Conservation (phyloP, 2,797 vertebrate species). For the Hippocampus kuda region DNA sequence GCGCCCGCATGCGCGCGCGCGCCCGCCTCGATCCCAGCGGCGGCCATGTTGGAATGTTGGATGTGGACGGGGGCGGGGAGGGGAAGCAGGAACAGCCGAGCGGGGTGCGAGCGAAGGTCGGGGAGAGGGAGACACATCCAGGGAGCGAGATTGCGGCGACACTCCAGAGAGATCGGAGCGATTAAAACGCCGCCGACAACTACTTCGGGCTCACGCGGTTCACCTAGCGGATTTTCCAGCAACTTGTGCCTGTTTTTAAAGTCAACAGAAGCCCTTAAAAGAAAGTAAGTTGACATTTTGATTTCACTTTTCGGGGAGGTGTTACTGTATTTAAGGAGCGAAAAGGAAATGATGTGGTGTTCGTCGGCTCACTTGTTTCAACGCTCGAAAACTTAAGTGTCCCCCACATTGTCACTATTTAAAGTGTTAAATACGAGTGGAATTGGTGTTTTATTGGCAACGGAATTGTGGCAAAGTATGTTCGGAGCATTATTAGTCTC, state of each 20-base stretch:
- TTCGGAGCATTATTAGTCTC: background rate
- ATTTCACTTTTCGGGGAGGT: background rate
- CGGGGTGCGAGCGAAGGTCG: conserved; percentile 19
- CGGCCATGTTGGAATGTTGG: conserved; percentile 67
- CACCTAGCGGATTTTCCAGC: conserved; percentile 9
- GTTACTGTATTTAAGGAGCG: background rate
- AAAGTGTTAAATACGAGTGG: background rate
- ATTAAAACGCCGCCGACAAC: conserved; percentile 21
- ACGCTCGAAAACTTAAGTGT: background rate
- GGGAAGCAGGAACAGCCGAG: conserved; percentile 53
- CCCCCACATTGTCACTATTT: background rate
- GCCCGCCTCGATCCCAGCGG: conserved; percentile 23
- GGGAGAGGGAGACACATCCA: conserved; percentile 8
- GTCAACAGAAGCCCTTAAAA: background rate
- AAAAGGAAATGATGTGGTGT: conserved; percentile 7
- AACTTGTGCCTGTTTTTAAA: conserved; percentile 25
- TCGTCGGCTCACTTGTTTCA: background rate
- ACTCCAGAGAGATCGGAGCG: conserved; percentile 20
- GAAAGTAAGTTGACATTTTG: background rate
- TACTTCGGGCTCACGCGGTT: conserved; percentile 19
- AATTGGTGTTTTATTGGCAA: background rate
- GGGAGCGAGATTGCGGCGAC: conserved; percentile 17
- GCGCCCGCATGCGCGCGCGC: background rate
- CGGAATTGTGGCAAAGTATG: background rate
- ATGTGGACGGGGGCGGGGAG: conserved; percentile 40